Conservation (phyloP, 2,113 vertebrate genomes). For the Anas platyrhynchos region DNA sequence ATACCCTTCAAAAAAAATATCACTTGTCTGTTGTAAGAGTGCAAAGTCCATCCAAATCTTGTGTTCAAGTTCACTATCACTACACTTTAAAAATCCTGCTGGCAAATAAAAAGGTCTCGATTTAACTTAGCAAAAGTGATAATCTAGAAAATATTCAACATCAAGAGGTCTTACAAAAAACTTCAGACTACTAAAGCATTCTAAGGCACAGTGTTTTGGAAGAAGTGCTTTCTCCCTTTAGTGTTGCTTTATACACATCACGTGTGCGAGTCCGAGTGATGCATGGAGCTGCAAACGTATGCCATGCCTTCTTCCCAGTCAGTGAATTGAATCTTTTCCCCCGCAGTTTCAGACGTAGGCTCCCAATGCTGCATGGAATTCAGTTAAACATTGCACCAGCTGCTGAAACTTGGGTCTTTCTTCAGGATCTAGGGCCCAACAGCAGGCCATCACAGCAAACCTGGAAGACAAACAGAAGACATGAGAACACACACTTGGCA, state of each 20-base stretch:
- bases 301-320: slow-evolving; percentile 8
- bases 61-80: slow-evolving; percentile 63
- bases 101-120: slow-evolving; percentile 64
- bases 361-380: slow-evolving; percentile 95
- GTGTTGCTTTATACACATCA: slow-evolving; percentile 33
- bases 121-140: slow-evolving; percentile 78
- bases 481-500: accelerated
- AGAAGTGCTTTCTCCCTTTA: slow-evolving; percentile 73
- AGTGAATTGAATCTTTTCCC: neutral
- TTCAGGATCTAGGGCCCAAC: slow-evolving; percentile 97
- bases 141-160: slow-evolving; percentile 76
- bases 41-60: slow-evolving; percentile 73
- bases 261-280: neutral
- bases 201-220: slow-evolving; percentile 85
- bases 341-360: slow-evolving; percentile 89
- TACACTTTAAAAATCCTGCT: slow-evolving; percentile 70
- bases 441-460: slow-evolving; percentile 99
- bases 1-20: slow-evolving; percentile 43
- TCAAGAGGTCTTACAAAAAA: slow-evolving; percentile 70
- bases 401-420: slow-evolving; percentile 99
- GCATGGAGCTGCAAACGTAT: neutral
- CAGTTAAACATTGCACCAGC: slow-evolving; percentile 97
- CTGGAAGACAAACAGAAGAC: slow-evolving; percentile 65
- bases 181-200: slow-evolving; percentile 74
- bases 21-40: slow-evolving; percentile 41